Conservation (phyloP, 2,113 vertebrate species). For the Apeltes quadracus region DNA sequence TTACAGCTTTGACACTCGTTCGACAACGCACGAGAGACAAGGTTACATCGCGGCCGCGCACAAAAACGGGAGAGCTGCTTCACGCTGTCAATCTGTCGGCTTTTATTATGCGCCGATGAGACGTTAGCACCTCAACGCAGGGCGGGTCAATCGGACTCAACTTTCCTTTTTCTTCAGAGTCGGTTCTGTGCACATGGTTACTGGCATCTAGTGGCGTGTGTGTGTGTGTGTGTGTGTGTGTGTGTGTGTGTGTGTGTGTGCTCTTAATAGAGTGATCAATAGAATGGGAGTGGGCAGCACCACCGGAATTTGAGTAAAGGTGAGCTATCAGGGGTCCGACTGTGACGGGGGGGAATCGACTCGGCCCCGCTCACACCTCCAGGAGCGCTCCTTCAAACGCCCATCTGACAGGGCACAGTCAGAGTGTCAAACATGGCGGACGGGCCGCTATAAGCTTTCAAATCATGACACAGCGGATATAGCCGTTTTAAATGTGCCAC, state of each 20-base stretch:
- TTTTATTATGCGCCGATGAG: slow-evolving; percentile 40
- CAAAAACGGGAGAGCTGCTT: slow-evolving; percentile 37
- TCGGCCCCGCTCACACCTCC: slow-evolving; percentile 15
- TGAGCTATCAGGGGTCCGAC: neutral
- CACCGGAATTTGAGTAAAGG: slow-evolving; percentile 25
- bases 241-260: neutral
- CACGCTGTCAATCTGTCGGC: slow-evolving; percentile 46
- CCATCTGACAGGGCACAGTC: slow-evolving; percentile 34
- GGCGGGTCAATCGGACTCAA: slow-evolving; percentile 17
- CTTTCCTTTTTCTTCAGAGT: slow-evolving; percentile 4
- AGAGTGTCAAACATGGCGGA: slow-evolving; percentile 60
- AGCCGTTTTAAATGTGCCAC: slow-evolving; percentile 62
- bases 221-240: neutral
- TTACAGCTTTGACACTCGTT: slow-evolving; percentile 58
- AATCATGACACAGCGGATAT: slow-evolving; percentile 69
- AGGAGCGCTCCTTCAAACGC: slow-evolving; percentile 11
- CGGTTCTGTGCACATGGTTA: neutral
- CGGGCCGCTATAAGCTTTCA: slow-evolving; percentile 55
- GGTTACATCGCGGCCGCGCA: slow-evolving; percentile 59
- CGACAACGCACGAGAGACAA: slow-evolving; percentile 30
- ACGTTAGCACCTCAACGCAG: slow-evolving; percentile 30
- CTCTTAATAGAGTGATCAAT: neutral
- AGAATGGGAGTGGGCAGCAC: neutral
- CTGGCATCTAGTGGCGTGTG: neutral
- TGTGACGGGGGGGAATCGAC: neutral